Evolutionary conservation across 2,888 invertebrate species (phyloP).

Genomic region (Andrena camellia): DNA sequence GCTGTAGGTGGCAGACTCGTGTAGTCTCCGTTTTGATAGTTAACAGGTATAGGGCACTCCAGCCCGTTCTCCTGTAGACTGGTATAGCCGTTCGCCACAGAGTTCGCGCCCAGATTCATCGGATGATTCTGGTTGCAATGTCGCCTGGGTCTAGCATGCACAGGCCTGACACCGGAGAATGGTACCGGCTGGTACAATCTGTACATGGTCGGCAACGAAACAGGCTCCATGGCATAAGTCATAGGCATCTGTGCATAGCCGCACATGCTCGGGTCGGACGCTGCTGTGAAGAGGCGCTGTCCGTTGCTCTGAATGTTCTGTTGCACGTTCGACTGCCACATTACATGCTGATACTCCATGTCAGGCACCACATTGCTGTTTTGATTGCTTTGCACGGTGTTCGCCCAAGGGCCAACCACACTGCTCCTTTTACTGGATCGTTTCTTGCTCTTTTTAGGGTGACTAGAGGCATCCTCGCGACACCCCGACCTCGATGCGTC

Average conservation of each 20-base stretch:
- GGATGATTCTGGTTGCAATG: constrained; percentile 67
- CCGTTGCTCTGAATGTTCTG: constrained; percentile 74
- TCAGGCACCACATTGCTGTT: constrained; percentile 38
- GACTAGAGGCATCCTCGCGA: constrained; percentile 52
- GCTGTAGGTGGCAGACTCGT: constrained; percentile 91
- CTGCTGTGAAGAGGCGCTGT: constrained; percentile 86
- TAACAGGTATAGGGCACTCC: constrained; percentile 67
- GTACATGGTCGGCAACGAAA: constrained; percentile 88
- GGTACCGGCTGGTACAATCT: constrained; percentile 86
- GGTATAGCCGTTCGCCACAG: constrained; percentile 76
- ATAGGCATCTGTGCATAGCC: constrained; percentile 84
- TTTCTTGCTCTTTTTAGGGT: constrained; percentile 72
- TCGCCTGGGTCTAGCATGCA: constrained; percentile 72
- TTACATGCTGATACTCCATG: constrained; percentile 77
- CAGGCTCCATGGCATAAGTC: constrained; percentile 87
- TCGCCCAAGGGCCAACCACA: constrained; percentile 43
- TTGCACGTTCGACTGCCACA: constrained; percentile 75
- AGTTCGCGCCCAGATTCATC: constrained; percentile 43
- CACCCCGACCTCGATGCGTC: constrained; percentile 63
- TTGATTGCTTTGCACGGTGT: constrained; percentile 33
- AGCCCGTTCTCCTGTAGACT: constrained; percentile 78
- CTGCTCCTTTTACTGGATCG: constrained; percentile 57
- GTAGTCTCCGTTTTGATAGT: constrained; percentile 85
- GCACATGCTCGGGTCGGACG: constrained; percentile 85
- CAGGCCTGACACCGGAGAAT: constrained; percentile 74